phyloP scores from a whole-genome alignment of 2,797 vertebrate species.

The Liparis tanakae region DNA sequence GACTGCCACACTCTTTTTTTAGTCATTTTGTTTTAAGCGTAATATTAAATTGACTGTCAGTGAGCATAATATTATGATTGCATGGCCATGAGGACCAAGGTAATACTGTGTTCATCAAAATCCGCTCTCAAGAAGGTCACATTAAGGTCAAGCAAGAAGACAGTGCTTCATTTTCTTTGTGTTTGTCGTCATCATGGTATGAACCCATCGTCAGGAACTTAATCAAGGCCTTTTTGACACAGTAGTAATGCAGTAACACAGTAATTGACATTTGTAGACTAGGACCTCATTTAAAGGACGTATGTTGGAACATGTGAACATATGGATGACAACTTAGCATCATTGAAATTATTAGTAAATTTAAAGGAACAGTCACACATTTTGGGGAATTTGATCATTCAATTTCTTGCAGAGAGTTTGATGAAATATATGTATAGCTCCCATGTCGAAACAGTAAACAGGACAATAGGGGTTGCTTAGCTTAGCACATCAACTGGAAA shows the following conservation, averaged over 20 bases:
- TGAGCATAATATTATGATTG: background rate
- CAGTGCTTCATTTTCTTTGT: background rate
- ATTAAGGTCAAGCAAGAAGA: background rate
- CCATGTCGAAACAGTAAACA: too few relatives aligned
- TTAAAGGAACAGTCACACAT: background rate
- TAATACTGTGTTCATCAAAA: background rate
- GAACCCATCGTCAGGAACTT: background rate
- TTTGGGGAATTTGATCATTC: too few relatives aligned
- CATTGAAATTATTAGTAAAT: background rate
- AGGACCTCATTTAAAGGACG: background rate
- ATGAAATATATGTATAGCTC: too few relatives aligned
- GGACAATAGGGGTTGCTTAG: background rate
- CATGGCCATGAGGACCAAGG: background rate
- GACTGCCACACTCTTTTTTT: background rate
- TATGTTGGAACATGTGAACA: conserved; percentile 1
- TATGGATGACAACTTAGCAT: background rate
- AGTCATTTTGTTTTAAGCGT: background rate
- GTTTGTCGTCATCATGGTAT: background rate
- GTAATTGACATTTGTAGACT: background rate
- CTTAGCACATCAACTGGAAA: background rate
- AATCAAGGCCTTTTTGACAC: background rate
- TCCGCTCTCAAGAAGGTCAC: background rate
- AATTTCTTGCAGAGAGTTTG: too few relatives aligned
- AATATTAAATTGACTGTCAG: background rate
- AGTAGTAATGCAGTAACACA: background rate